phyloP scores from a whole-genome alignment of 92 coral and sea anemone species.

The Umimayanthus kanabou region DNA sequence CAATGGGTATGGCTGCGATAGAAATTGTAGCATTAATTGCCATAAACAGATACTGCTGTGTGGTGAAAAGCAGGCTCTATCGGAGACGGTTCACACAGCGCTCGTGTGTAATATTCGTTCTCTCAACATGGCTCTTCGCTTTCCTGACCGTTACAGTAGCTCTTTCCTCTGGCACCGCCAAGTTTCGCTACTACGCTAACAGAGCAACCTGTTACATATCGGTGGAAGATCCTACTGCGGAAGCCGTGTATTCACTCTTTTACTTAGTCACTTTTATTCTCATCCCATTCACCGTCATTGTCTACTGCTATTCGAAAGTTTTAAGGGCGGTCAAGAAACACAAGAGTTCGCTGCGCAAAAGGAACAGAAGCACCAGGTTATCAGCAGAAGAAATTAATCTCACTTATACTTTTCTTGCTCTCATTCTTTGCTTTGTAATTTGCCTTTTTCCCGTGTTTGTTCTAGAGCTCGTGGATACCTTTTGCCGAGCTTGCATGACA shows the following conservation, averaged over 20 bases:
- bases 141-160: background rate
- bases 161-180: constrained; percentile 2
- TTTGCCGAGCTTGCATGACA: constrained; percentile 26
- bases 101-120: background rate
- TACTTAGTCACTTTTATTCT: constrained; percentile 3
- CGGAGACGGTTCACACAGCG: constrained; percentile 21
- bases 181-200: constrained; percentile 31
- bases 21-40: background rate
- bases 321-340: constrained; percentile 5
- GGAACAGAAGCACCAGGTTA: background rate
- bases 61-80: constrained; percentile 4
- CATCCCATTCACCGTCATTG: constrained; percentile 12
- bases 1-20: constrained; percentile 18
- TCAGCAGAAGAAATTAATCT: constrained; percentile 13
- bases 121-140: constrained; percentile 10
- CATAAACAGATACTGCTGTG: constrained; percentile 26
- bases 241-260: constrained; percentile 28
- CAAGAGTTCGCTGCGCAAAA: background rate
- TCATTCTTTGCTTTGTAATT: background rate
- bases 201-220: constrained; percentile 32
- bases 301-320: constrained; percentile 28
- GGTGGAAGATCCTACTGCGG: background rate
- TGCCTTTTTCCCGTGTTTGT: constrained; percentile 29
- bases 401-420: constrained; percentile 23
- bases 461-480: constrained; percentile 23